Evolutionary conservation across 2,113 vertebrate genomes (phyloP).

Genomic region (Sceloporus undulatus): DNA sequence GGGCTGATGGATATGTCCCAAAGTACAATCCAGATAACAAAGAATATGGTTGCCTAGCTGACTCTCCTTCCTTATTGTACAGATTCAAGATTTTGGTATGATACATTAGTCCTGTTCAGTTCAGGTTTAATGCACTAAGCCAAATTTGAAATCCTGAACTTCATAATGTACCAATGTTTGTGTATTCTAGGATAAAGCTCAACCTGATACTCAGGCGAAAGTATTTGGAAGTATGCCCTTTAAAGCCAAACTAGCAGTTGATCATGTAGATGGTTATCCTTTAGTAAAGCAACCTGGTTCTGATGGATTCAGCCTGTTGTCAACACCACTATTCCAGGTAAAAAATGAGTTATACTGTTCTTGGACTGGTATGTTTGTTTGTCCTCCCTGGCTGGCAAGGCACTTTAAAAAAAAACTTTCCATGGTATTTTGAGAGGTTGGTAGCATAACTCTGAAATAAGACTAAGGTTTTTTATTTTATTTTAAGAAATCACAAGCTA

Average conservation of each 20-base stretch:
- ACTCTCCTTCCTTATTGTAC: constrained; percentile 81
- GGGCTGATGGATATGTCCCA: constrained; percentile 80
- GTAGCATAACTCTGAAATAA: background rate
- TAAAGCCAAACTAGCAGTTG: constrained; percentile 74
- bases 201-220: constrained; percentile 79
- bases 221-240: constrained; percentile 78
- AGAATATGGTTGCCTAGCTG: constrained; percentile 80
- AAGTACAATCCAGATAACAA: constrained; percentile 81
- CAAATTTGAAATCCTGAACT: background rate
- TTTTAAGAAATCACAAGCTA: background rate
- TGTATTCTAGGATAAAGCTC: constrained; percentile 80
- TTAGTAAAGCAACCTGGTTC: constrained; percentile 76
- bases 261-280: constrained; percentile 71
- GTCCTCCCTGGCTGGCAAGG: background rate
- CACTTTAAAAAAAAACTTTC: background rate
- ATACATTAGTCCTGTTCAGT: background rate
- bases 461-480: background rate
- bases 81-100: constrained; percentile 83
- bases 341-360: background rate
- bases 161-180: constrained; percentile 11
- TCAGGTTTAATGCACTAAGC: background rate
- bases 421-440: background rate
- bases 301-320: constrained; percentile 77
- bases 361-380: background rate
- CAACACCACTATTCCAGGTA: constrained; percentile 81